Evolutionary conservation across 2,113 vertebrate genomes (phyloP), one percentile per base, ranked within the genome.

Genomic region (Dolichallabes microphthalmus): DNA sequence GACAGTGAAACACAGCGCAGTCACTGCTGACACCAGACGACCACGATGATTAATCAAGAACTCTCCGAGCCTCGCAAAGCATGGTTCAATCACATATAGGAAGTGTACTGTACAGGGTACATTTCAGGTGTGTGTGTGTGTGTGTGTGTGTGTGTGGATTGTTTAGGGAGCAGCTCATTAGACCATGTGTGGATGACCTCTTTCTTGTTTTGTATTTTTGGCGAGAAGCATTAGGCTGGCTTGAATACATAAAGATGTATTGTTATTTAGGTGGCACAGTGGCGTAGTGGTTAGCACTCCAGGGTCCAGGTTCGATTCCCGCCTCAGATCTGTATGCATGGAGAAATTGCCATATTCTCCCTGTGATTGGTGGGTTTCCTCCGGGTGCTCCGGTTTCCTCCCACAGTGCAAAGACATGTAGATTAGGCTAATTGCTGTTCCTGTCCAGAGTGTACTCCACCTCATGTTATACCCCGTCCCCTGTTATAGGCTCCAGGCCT

Each of bases 151-250:
- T 85, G 82, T 61, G 71, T 57, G 79, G 74, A 57, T 19, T 58
- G 57, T 58, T 19, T 17, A 17, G 69, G 87, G 87, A 85, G 87
- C 82, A 86, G 35, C 81, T 87, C 73, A 86, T 86, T 88, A 88
- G 58, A 55, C 45, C 39, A 68, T 86, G 86, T 82, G 27, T 73
- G 79, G 39, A 74, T 86, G 86, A 82, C 83, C 77, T 85, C 80
- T 83, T 83, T 84, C 52, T 57, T 57, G 86, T 58, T 32, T 12
- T 14, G 53, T 74, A 64, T 86, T 52, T 73, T 86, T 57, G 73
- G 66, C 60, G 76, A 88, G 77, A 74, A 22, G n/a, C 78, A 77
- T 73, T 71, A 83, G 83, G 71, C 82, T 87, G 84, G 73, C 76
- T 53, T 53, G 76, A 85, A 60, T 87, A 80, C 39, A 74, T 45